Conservation (phyloP, 2,113 vertebrate genomes). For the Spea bombifrons region DNA sequence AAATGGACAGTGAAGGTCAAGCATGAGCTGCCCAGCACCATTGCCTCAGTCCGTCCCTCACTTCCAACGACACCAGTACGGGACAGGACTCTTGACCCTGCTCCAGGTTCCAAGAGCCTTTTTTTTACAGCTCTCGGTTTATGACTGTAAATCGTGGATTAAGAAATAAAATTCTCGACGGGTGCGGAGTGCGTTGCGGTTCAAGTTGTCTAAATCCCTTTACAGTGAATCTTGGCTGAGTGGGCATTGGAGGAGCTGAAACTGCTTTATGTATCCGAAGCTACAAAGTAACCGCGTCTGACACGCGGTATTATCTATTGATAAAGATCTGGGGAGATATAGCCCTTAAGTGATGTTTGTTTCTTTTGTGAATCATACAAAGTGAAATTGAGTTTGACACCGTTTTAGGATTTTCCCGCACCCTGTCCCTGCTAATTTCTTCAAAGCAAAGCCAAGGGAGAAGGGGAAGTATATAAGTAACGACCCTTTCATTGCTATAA, state of each 20-base stretch:
- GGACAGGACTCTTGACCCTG: no score
- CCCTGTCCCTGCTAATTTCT: slow-evolving; percentile 40
- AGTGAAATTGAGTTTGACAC: slow-evolving; percentile 38
- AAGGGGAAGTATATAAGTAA: not conserved
- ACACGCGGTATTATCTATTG: slow-evolving; percentile 42
- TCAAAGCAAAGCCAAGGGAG: slow-evolving; percentile 9
- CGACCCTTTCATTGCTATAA: not conserved
- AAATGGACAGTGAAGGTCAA: no score
- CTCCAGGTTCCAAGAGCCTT: no score
- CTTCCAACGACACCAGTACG: no score
- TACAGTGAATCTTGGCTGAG: not conserved
- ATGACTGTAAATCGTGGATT: not conserved
- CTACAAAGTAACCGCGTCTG: slow-evolving; percentile 16
- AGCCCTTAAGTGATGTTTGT: slow-evolving; percentile 42
- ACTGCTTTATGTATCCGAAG: not conserved
- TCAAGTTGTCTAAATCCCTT: slow-evolving; percentile 9
- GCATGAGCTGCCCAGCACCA: no score
- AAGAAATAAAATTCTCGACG: not conserved
- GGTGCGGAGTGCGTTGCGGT: not conserved
- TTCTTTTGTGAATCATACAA: slow-evolving; percentile 34
- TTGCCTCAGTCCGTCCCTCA: no score
- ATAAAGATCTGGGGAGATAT: slow-evolving; percentile 36
- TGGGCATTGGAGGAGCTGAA: not conserved
- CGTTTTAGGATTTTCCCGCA: slow-evolving; percentile 22
- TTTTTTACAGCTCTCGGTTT: no score